Conservation (phyloP, 2,797 vertebrate species). For the Rhabdomys pumilio region DNA sequence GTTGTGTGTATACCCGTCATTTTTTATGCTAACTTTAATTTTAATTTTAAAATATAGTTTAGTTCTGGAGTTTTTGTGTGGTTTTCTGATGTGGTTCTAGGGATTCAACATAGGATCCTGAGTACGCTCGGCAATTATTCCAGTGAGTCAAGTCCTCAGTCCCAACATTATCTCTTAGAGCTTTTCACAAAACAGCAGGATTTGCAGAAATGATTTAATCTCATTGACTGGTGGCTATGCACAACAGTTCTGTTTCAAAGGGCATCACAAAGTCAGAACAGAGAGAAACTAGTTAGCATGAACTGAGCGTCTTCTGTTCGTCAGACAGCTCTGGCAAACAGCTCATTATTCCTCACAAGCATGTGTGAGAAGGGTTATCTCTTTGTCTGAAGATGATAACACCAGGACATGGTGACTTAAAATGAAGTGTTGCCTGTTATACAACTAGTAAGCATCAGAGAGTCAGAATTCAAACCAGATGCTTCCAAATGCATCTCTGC, state of each 20-base stretch:
- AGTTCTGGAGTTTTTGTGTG: not conserved
- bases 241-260: conserved; percentile 1
- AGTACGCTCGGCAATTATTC: not conserved
- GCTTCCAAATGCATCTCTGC: not conserved
- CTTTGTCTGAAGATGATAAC: conserved; percentile 4
- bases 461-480: not conserved
- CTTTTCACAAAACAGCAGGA: not conserved
- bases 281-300: not conserved
- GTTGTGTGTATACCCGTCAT: not conserved
- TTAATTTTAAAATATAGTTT: not conserved
- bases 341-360: not conserved
- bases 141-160: not conserved
- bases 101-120: too few species aligned
- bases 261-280: not conserved
- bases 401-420: not conserved
- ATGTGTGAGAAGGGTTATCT: not conserved
- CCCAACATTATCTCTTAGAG: not conserved
- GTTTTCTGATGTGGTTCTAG: not conserved
- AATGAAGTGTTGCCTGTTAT: not conserved
- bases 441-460: not conserved
- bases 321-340: not conserved
- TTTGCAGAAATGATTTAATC: not conserved
- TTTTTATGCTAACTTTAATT: conserved; percentile 2
- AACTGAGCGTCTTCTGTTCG: not conserved
- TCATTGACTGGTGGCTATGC: not conserved